Base-by-base conservation (phyloP, 2,797 vertebrate species). In the Coendou prehensilis region DNA sequence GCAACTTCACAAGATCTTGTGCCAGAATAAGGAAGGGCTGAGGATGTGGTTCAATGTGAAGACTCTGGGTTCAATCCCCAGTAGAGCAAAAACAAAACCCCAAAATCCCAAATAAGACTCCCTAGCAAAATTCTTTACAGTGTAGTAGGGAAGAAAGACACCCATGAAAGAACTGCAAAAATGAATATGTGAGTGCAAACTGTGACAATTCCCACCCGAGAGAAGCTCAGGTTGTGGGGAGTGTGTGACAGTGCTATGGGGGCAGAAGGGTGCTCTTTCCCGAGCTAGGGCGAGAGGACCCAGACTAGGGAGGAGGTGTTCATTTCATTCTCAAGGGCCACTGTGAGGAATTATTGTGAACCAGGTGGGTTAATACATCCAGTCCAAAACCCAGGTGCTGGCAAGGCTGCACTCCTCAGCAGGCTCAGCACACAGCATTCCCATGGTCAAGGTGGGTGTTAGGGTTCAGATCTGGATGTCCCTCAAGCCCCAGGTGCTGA, bases 241-340 rank as follows among this genome's bases (percentile, higher is more conserved):
- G 22, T 23, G 28, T 45, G 9, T 45, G 4, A 45, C 2, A 3
- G 22, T 7, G 26, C 23, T 8, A 22, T 9, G 37, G 23, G 14
- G 28, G 8, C 4, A 45, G 73, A 26, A 1, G 33, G 69, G 8
- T 50, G 3, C 45, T 91, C 87, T 45, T 73, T 23, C 57, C 33
- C 20, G 50, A 73, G 41, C 6, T 69, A 30, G 4, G 11, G 15
- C 2, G 2, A 47, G 6, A 45, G 13, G 6, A 0, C 2, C 2
- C 8, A 3, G n/a, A 17, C 14, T 18, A 90, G 22, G 71, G 41
- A 61, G 76, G 73, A 52, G 45, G 4, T 26, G 20, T 33, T 64
- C 1, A 4, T 81, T 54, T 81, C 1, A 2, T 69, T 76, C 75
- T 78, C 50, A 22, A 59, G 47, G 73, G 14, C 28, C 15, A 11